These are phyloP conservation scores for Drosophila anomalata DNA, from an alignment of 2,888 invertebrate species.

Conservation along the genomic window DNA sequence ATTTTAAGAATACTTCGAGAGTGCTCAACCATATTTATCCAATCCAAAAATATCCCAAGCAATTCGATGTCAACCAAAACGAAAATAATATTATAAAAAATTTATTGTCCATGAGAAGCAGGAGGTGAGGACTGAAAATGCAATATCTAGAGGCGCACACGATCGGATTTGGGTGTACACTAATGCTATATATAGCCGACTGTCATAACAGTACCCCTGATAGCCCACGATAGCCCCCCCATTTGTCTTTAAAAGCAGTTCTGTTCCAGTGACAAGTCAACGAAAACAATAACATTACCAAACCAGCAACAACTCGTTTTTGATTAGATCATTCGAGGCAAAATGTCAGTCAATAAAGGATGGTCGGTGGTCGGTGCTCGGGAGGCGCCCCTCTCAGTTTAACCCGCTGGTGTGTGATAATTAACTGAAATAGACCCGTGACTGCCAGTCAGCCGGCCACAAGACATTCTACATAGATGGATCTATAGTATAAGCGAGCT, in stretches of 20 bases:
- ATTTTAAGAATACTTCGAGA: conserved; percentile 3
- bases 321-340: conserved; percentile 75
- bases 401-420: conserved; percentile 74
- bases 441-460: conserved; percentile 44
- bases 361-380: conserved; percentile 14
- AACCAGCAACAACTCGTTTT: conserved; percentile 64
- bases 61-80: conserved; percentile 30
- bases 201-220: conserved; percentile 37
- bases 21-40: conserved; percentile 7
- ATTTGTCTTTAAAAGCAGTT: conserved; percentile 20
- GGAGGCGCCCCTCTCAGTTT: conserved; percentile 21
- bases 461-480: conserved; percentile 35
- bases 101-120: conserved; percentile 25
- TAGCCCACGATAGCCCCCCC: neutral
- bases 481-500: neutral
- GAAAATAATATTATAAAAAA: conserved; percentile 27
- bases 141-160: conserved; percentile 36
- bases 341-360: conserved; percentile 74
- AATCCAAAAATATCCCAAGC: conserved; percentile 19
- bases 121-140: conserved; percentile 18
- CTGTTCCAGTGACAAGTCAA: conserved; percentile 40
- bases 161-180: conserved; percentile 39
- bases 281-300: conserved; percentile 37
- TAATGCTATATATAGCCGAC: conserved; percentile 38
- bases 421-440: conserved; percentile 78